A percentile compares a stretch with the other conserved stretches of the same genome.
Evolutionary conservation across 2,888 invertebrate genomes (phyloP).

Genomic region (Hedya salicella): DNA sequence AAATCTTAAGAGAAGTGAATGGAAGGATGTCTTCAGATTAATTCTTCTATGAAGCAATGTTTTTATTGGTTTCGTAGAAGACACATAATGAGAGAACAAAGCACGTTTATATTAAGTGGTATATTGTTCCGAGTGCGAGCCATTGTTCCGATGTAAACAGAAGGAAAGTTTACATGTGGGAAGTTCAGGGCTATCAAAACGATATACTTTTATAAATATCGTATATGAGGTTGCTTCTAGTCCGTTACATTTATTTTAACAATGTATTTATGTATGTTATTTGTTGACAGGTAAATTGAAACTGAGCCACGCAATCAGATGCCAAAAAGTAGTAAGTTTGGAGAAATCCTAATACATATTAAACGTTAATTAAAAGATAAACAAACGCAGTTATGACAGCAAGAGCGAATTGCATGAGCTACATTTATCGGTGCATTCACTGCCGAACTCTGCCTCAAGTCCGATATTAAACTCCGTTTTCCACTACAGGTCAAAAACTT

Average conservation of each 20-base stretch:
- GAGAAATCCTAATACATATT: neutral
- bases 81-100: constrained; percentile 49
- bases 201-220: neutral
- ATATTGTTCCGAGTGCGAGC: constrained; percentile 69
- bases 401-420: no score
- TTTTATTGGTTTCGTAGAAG: constrained; percentile 6
- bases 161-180: constrained; percentile 50
- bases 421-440: no score
- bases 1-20: no score
- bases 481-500: no score
- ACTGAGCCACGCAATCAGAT: neutral
- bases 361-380: no score
- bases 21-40: neutral
- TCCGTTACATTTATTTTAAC: neutral
- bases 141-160: constrained; percentile 67
- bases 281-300: constrained; percentile 29
- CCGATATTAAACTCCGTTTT: no score
- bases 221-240: neutral
- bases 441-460: no score
- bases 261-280: neutral
- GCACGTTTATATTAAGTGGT: constrained; percentile 68
- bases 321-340: constrained; percentile 8
- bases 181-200: constrained; percentile 54
- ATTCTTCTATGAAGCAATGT: neutral
- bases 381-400: no score